phyloP scores from a whole-genome alignment of 1,140 invertebrate genomes.

The Mamestra configurata region DNA sequence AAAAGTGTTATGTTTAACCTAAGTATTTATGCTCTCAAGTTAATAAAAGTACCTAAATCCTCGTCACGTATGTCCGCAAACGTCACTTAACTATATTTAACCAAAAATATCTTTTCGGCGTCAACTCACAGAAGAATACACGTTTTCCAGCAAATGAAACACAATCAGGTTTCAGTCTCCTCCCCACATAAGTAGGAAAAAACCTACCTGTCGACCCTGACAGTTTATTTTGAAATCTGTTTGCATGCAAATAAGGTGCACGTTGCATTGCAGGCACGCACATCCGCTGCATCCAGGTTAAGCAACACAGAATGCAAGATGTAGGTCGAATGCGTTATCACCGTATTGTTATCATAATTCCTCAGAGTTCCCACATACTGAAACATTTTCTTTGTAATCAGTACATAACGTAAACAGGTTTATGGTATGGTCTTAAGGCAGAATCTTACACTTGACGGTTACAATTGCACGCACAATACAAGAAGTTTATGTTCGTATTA shows the following conservation, averaged over 20 bases:
- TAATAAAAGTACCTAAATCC: too few relatives aligned
- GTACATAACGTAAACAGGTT: neutral
- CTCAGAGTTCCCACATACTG: conserved; percentile 40
- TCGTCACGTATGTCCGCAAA: too few relatives aligned
- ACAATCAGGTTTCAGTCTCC: conserved; percentile 36
- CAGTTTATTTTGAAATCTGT: conserved; percentile 36
- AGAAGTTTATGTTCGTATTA: too few relatives aligned
- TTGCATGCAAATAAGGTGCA: conserved; percentile 31
- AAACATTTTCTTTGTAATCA: conserved; percentile 34
- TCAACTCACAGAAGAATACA: conserved; percentile 12
- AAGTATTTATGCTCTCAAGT: too few relatives aligned
- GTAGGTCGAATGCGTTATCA: conserved; percentile 65
- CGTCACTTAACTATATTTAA: too few relatives aligned
- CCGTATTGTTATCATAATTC: conserved; percentile 56
- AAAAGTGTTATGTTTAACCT: too few relatives aligned
- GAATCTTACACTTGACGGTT: neutral
- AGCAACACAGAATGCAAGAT: conserved; percentile 65
- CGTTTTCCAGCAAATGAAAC: conserved; percentile 43
- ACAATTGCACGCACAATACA: neutral
- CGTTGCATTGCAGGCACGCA: conserved; percentile 16
- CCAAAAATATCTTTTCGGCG: neutral
- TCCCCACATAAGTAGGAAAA: conserved; percentile 24
- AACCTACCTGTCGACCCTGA: neutral
- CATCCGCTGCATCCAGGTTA: conserved; percentile 65
- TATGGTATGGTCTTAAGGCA: neutral